A percentile compares a stretch with the other conserved stretches of the same genome.
Conservation (phyloP, 2,888 invertebrate species). For the Marronus borbonicus region DNA sequence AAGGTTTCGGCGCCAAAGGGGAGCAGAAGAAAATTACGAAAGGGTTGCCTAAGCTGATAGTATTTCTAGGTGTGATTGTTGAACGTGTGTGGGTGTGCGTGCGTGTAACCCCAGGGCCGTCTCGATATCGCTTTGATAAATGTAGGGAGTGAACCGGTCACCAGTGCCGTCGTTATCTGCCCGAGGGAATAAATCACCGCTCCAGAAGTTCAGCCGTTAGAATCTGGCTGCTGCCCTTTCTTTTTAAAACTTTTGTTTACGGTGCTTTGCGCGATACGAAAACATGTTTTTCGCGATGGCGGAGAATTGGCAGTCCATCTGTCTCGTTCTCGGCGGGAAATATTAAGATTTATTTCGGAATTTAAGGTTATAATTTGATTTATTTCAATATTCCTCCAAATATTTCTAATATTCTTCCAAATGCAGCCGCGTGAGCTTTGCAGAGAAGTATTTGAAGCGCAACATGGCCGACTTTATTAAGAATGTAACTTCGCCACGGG, state of each 20-base stretch:
- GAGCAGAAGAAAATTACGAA: conserved; percentile 6
- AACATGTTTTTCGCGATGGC: conserved; percentile 32
- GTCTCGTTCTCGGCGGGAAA: not conserved
- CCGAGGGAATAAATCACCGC: conserved; percentile 26
- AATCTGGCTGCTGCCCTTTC: not conserved
- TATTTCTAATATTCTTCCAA: no score
- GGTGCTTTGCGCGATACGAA: conserved; percentile 32
- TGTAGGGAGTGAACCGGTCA: conserved; percentile 40
- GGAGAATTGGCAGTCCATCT: conserved; percentile 27
- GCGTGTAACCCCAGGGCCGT: conserved; percentile 15
- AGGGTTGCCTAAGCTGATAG: conserved; percentile 1
- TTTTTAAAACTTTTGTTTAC: conserved; percentile 47
- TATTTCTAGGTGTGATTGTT: conserved; percentile 1
- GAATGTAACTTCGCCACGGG: no score
- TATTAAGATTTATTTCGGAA: not conserved
- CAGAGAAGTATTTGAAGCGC: no score
- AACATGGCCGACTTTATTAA: no score
- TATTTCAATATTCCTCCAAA: no score
- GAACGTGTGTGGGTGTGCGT: not conserved
- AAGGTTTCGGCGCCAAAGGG: not conserved
- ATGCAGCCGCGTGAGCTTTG: no score
- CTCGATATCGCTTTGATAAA: conserved; percentile 44
- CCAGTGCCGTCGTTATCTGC: conserved; percentile 38
- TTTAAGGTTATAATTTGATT: no score
- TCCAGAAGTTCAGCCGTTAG: not conserved